Conservation (phyloP, 2,888 invertebrate genomes). For the Nomada flava region DNA sequence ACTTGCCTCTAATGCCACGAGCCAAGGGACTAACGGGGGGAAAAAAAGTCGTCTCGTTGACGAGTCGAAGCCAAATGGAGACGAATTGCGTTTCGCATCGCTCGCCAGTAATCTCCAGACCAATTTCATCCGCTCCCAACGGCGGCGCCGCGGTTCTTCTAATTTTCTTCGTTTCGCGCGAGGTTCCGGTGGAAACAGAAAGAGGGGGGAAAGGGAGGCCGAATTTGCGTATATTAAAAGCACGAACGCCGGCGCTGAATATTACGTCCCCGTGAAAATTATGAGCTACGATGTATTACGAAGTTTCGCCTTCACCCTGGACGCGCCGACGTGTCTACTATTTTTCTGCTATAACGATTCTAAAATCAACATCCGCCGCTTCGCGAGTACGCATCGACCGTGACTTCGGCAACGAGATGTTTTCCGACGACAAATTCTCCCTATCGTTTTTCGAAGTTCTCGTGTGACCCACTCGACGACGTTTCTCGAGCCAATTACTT, state of each 20-base stretch:
- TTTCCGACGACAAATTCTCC: too few relatives aligned
- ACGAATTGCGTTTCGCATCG: slow-evolving; percentile 36
- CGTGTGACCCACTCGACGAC: too few relatives aligned
- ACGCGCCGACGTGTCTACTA: slow-evolving; percentile 2
- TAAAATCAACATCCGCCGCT: slow-evolving; percentile 33
- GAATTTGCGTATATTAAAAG: slow-evolving; percentile 39
- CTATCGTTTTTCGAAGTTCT: too few relatives aligned
- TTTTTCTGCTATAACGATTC: slow-evolving; percentile 7
- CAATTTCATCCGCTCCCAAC: not conserved
- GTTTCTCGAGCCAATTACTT: not conserved
- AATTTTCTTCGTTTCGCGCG: slow-evolving; percentile 4
- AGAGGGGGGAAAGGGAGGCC: not conserved
- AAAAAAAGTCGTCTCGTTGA: slow-evolving; percentile 57
- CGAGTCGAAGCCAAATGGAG: slow-evolving; percentile 34
- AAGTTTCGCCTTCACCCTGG: slow-evolving; percentile 20
- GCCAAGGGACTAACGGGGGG: not conserved
- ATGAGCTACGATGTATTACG: slow-evolving; percentile 23
- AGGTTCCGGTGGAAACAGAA: too few relatives aligned
- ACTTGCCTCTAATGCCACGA: slow-evolving; percentile 8
- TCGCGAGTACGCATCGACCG: slow-evolving; percentile 8
- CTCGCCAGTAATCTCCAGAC: slow-evolving; percentile 11
- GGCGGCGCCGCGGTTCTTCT: not conserved
- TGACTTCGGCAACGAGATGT: too few relatives aligned
- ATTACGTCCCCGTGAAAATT: slow-evolving; percentile 42
- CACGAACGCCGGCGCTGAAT: slow-evolving; percentile 3